Evolutionary conservation across 2,113 vertebrate species (phyloP), one percentile per base, ranked within the genome.

Genomic region (Procavia capensis): DNA sequence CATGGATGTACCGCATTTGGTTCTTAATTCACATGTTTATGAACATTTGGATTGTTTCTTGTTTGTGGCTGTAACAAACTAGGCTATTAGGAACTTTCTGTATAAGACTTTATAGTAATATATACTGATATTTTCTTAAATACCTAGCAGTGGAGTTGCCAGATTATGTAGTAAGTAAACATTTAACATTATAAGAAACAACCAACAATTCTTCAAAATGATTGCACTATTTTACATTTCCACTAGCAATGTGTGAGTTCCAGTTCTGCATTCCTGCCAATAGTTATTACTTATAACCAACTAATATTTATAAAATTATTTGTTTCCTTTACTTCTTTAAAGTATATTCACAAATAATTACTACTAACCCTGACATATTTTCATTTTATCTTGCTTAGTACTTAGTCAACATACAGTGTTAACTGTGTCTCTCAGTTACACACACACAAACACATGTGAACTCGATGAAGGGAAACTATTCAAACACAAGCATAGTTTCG

Each of bases 61-160:
- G 50, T 54, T 54, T 93, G 5, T 2, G 1, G 20, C 16, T 29
- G 36, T 45, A 1, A 24, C n/a, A 61, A 82, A 66, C 78, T 68
- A 34, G 0, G 5, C 6, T 66, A 19, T 27, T 59, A 39, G 11
- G 24, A 59, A 76, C 16, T 41, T 66, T 68, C 24, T 70, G 34
- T 76, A 10, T 0, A n/a, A 66, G 31, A 85, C 17, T 54, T 75
- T 90, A 7, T 75, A 39, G 39, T 0, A 22, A 45, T 34, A 9
- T 41, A 47, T 39, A 24, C n/a, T 93, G 14, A 59, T 75, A 68
- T 57, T 90, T 93, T 76, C 19, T 43, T 91, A 95, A 90, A 70
- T 29, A 3, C 0, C 1, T 61, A 43, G 3, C 9, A 75, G 34
- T 74, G 2, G 39, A 39, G 63, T 63, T 74, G 10, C 22, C 41